Base-by-base conservation (phyloP, 2,888 invertebrate species). In the Tuberolachnus salignus region DNA sequence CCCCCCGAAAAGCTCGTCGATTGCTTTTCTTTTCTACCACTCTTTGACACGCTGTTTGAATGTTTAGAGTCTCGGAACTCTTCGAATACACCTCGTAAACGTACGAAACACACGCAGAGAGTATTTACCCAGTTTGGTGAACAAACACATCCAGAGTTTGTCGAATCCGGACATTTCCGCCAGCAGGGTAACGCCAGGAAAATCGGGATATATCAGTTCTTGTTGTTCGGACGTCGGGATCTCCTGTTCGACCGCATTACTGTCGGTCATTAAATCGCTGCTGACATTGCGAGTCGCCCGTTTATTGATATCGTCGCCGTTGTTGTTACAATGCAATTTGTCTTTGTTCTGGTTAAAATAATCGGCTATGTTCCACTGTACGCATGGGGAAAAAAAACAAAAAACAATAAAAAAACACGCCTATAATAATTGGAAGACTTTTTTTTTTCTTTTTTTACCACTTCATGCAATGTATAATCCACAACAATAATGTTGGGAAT, bases 301-400 rank as follows among this genome's bases (percentile, higher is more conserved):
- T 46, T 59, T 59, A 19, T 26, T 16, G 13, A 3, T 64, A 21
- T 46, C 26, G 8, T 61, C 26, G 19, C 21, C 26, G 9, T 23
- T 64, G 1, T 23, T 74, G 21, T 64, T 74, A 21, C 63, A 64
- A 83, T 91, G 90, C 64, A 95, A 86, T 86, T 93, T 93, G 83
- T 94, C 93, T 84, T 95, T 93, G 86, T 97, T 97, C 89, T 97
- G 97, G 87, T 93, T 96, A 84, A 98, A 92, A 85, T 96, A 97
- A 87, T 98, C 98, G 0, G 97, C 96, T 84, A 98, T 97, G 86
- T 98, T 98, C 98, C 98, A 98, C 96, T 97, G 87, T 49, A 89
- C 14, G n/a, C n/a, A n/a, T n/a, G n/a, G n/a, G n/a, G n/a, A n/a
- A n/a, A n/a, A 34, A 34, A 34, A 34, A 34, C 3, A 34, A 34